phyloP scores from a whole-genome alignment of 2,113 vertebrate species.

The Pelusios castaneus region DNA sequence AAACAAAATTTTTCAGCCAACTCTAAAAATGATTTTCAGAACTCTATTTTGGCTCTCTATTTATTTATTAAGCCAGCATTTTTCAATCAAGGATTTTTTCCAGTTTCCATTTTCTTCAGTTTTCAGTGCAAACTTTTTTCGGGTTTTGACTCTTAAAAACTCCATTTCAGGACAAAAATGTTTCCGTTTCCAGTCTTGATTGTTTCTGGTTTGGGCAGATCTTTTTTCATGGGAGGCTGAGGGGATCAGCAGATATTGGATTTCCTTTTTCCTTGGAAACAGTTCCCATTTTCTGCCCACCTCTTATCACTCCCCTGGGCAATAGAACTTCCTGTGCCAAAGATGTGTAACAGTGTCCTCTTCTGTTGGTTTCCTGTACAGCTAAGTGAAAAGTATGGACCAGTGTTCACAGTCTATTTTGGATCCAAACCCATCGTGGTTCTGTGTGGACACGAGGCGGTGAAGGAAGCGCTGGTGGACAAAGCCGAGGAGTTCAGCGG shows the following conservation, averaged over 20 bases:
- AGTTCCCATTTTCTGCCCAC: no score
- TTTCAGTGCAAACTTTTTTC: no score
- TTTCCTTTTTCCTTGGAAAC: no score
- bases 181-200: not conserved
- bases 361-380: not conserved
- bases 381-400: conserved; percentile 58
- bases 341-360: no score
- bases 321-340: no score
- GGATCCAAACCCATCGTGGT: conserved; percentile 38
- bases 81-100: no score
- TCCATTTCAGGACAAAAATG: not conserved
- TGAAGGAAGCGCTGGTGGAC: conserved; percentile 63
- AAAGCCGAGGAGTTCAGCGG: conserved; percentile 58
- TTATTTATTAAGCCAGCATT: no score
- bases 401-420: conserved; percentile 62
- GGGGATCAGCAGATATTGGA: no score
- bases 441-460: conserved; percentile 49
- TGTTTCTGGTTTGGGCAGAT: not conserved
- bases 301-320: not conserved
- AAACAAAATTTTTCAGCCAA: not conserved
- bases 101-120: no score
- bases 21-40: not conserved
- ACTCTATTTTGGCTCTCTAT: no score
- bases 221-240: not conserved
- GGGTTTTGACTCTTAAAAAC: not conserved